These are phyloP conservation scores for Typhlomys cinereus DNA, from an alignment of 2,113 vertebrate genomes.

Conservation along the genomic window DNA sequence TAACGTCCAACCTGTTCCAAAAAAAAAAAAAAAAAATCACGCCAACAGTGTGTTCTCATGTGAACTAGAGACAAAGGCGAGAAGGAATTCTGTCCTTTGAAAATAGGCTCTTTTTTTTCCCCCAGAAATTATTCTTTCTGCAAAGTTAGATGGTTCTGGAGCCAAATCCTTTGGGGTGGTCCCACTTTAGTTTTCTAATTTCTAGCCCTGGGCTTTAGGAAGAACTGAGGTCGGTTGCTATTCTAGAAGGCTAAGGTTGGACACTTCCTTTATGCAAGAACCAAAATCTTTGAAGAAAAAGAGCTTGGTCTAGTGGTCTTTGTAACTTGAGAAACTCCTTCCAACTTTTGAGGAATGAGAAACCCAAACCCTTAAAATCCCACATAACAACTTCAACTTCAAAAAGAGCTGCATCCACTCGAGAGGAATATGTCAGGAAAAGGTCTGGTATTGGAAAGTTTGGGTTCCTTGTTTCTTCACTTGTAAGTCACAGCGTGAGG, in stretches of 20 bases:
- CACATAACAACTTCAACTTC: not conserved
- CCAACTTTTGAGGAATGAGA: not conserved
- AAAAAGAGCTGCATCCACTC: not conserved
- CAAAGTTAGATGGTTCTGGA: not conserved
- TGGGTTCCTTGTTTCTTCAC: not conserved
- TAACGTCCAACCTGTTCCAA: not conserved
- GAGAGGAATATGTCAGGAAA: not conserved
- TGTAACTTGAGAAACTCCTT: not conserved
- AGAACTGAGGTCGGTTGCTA: not conserved
- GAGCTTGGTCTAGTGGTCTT: not conserved
- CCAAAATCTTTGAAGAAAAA: not conserved
- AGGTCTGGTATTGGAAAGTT: not conserved
- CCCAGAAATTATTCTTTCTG: conserved; percentile 10
- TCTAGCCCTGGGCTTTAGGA: not conserved
- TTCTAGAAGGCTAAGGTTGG: not conserved
- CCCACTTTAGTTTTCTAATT: not conserved
- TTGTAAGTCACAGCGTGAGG: not conserved
- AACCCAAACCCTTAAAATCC: not conserved
- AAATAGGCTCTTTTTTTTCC: too few species aligned
- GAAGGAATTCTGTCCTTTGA: not conserved
- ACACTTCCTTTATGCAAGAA: not conserved
- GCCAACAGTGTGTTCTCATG: not conserved
- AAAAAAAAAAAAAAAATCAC: too few species aligned
- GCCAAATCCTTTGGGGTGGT: not conserved
- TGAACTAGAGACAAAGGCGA: not conserved